Evolutionary conservation across 2,797 vertebrate genomes (phyloP).

Genomic region (Anguilla pacifica): DNA sequence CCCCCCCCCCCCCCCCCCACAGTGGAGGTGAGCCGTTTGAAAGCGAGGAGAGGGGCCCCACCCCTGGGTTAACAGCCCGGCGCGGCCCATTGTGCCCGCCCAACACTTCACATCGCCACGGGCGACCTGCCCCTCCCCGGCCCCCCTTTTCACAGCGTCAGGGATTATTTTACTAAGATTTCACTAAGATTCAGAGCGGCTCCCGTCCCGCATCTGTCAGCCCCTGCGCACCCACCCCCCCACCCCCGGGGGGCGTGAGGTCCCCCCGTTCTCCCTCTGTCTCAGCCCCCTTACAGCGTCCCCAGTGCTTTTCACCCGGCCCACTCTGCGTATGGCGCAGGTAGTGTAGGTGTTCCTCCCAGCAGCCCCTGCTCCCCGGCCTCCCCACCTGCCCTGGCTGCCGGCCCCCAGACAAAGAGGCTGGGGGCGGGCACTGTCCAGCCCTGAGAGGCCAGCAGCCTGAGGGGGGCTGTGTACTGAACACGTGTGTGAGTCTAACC

Average conservation of each 20-base stretch:
- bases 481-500: not conserved
- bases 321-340: slow-evolving; percentile 50
- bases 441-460: not conserved
- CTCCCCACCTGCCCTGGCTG: slow-evolving; percentile 59
- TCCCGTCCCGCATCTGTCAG: slow-evolving; percentile 66
- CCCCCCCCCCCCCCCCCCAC: slow-evolving; percentile 47
- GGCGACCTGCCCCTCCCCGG: slow-evolving; percentile 50
- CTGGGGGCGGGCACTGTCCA: not conserved
- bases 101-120: slow-evolving; percentile 43
- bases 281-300: slow-evolving; percentile 41
- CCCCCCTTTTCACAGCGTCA: slow-evolving; percentile 50
- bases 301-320: slow-evolving; percentile 19
- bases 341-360: slow-evolving; percentile 43
- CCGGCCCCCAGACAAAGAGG: slow-evolving; percentile 41
- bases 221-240: slow-evolving; percentile 3
- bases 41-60: not conserved
- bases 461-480: not conserved
- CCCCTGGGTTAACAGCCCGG: not conserved
- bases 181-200: slow-evolving; percentile 53
- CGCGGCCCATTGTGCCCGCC: slow-evolving; percentile 27
- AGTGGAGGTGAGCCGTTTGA: not conserved
- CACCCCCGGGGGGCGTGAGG: not conserved
- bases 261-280: slow-evolving; percentile 33
- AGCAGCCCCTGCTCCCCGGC: not conserved
- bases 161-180: slow-evolving; percentile 68